phyloP scores from a whole-genome alignment of 2,888 invertebrate species.

The Pandemis heparana region DNA sequence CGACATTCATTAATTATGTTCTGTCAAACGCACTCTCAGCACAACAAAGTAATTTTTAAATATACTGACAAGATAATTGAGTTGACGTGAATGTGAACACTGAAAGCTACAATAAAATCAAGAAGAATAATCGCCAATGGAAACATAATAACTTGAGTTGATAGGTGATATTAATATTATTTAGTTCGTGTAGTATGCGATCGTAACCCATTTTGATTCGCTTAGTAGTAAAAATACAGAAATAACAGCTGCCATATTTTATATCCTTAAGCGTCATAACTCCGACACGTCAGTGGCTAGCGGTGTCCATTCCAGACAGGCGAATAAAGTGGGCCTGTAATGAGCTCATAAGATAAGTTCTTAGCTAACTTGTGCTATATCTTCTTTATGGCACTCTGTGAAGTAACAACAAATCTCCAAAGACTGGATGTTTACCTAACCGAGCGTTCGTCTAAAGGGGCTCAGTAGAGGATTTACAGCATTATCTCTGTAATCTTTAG shows the following conservation, averaged over 20 bases:
- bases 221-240: slow-evolving; percentile 36
- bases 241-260: slow-evolving; percentile 36
- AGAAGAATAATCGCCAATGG: slow-evolving; percentile 4
- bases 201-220: slow-evolving; percentile 16
- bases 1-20: slow-evolving; percentile 64
- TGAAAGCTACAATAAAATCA: background rate
- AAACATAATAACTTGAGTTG: slow-evolving; percentile 20
- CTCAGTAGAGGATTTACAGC: slow-evolving; percentile 31
- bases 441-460: slow-evolving; percentile 44
- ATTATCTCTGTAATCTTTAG: slow-evolving; percentile 33
- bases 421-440: slow-evolving; percentile 46
- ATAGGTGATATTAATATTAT: slow-evolving; percentile 32
- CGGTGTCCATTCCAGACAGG: slow-evolving; percentile 47
- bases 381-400: slow-evolving; percentile 50
- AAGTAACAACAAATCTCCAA: slow-evolving; percentile 45
- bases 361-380: slow-evolving; percentile 48
- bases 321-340: slow-evolving; percentile 50
- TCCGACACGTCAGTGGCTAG: slow-evolving; percentile 38
- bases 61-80: slow-evolving; percentile 56
- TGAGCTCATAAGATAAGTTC: slow-evolving; percentile 48
- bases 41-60: slow-evolving; percentile 51
- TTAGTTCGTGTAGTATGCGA: slow-evolving; percentile 1
- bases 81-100: slow-evolving; percentile 4
- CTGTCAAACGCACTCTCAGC: slow-evolving; percentile 48
- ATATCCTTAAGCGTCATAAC: slow-evolving; percentile 42